Evolutionary conservation across 2,797 vertebrate species (phyloP), one percentile per base, ranked within the genome.

Genomic region (Helarctos malayanus): DNA sequence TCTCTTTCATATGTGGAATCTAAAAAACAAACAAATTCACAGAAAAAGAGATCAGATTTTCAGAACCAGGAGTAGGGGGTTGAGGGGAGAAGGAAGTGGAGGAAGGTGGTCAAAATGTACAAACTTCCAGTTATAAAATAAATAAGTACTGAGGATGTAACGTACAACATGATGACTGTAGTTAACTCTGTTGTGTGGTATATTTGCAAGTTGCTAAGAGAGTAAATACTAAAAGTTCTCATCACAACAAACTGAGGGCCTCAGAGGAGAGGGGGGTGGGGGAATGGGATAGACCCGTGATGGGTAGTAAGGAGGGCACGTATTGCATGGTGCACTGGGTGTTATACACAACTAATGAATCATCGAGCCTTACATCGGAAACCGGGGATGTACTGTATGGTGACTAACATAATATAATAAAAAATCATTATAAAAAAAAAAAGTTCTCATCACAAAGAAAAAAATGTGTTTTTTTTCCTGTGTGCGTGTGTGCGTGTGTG

Each of bases 71-170:
- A 57, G 4, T 21, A 6, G 35, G 83, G 35, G 19, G 6, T 5
- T 19, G 32, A 52, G 75, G 49, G n/a, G 63, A 7, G 18, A 14
- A 29, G 0, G 19, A 21, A 9, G 21, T n/a, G 1, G 54, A 47
- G 19, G 38, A 47, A 75, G 13, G 54, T 4, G 38, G 21, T 12
- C 54, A 7, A 45, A 45, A 73, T 0, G 18, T 14, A 5, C 38
- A 16, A 3, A 57, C 19, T 11, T 25, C 19, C 68, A 47, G 54
- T 29, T 23, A 23, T 10, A 38, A 32, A 27, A 21, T 7, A 12
- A 68, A 2, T 0, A 41, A 23, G 8, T 25, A 5, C 68, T 2
- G 52, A 19, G 7, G 4, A 45, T 0, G 16, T 2, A 19, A 45
- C 0, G 52, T 38, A 23, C 68, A 9, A 25, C 27, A 32, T 14